Evolutionary conservation across 35 echinoderm and acorn worm species (phyloP), one percentile per base, ranked within the genome.

Genomic region (Apostichopus parvimensis): DNA sequence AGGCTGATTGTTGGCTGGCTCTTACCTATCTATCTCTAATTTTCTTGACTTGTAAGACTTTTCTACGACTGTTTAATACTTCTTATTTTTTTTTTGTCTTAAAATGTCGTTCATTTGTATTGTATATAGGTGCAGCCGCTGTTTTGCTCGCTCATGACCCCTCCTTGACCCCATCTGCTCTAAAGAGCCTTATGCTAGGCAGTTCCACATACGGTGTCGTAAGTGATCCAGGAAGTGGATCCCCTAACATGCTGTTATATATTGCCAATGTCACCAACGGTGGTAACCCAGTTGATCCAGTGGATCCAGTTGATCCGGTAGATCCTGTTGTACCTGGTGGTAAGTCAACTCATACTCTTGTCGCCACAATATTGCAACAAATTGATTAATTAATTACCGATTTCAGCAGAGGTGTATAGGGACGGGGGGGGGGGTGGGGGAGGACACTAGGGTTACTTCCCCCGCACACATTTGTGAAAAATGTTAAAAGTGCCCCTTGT

Each of bases 231-330:
- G 73, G 83, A 8, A 61, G 8, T 79, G 94, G 94, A 76, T 95
- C 94, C 14, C 94, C 94, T 34, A 92, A 95, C 87, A 77, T 95
- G 6, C 82, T 95, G 23, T 78, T 95, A 15, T 95, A 80, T 79
- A 57, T 95, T 15, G 94, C 77, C 45, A n/a, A 92, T 13, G 88
- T 45, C 9, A 83, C 6, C 9, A 79, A 66, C 28, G 93, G 89
- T 52, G 92, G 92, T 77, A 54, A 57, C 11, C 57, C 88, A 20
- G 6, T 17, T 8, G 88, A 87, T 71, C 85, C 85, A 68, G 52
- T 34, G 12, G 88, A 90, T 8, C 88, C 88, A 0, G 70, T 10
- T 13, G 68, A 76, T 55, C 88, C 82, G 1, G 59, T 56, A 8
- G 90, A 82, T 15, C 91, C 91, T 13, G 70, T 6, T 6, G 53